These are phyloP conservation scores for Paragorgia papillata DNA, from an alignment of 92 coral and sea anemone species.

Conservation along the genomic window DNA sequence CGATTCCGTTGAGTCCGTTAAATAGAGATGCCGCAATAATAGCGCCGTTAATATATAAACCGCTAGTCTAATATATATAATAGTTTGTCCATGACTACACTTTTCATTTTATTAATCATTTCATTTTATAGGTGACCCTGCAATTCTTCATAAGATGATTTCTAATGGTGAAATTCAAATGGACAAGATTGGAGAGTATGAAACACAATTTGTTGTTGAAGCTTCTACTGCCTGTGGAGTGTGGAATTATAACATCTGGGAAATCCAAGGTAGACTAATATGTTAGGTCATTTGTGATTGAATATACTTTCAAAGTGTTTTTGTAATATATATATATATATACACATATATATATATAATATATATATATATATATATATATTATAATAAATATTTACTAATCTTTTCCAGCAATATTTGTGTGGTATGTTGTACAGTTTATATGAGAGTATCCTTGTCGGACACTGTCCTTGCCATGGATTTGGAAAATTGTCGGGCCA, in stretches of 20 bases:
- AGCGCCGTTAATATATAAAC: no score
- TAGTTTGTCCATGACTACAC: background rate
- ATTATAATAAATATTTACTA: background rate
- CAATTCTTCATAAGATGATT: conserved; percentile 51
- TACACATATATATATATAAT: no score
- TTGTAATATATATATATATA: no score
- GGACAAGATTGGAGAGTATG: conserved; percentile 14
- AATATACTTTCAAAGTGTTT: no score
- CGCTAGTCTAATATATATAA: no score
- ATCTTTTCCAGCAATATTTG: conserved; percentile 38
- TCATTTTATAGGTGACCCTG: conserved; percentile 50
- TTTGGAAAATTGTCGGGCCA: conserved; percentile 50
- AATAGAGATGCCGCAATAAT: no score
- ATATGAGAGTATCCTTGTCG: conserved; percentile 39
- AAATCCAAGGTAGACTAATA: conserved; percentile 38
- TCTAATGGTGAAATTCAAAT: conserved; percentile 34
- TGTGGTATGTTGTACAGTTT: conserved; percentile 37
- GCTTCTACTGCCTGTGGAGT: conserved; percentile 27
- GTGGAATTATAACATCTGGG: conserved; percentile 38
- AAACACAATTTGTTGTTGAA: background rate
- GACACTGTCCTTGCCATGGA: conserved; percentile 50
- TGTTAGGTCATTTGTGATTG: no score
- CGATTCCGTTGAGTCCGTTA: no score
- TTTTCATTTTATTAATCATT: no score
- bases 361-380: background rate